Percentiles rank a stretch among this genome's conserved stretches.
These are phyloP conservation scores for Chaetops frenatus DNA, from an alignment of 2,113 vertebrate species.

Conservation along the genomic window DNA sequence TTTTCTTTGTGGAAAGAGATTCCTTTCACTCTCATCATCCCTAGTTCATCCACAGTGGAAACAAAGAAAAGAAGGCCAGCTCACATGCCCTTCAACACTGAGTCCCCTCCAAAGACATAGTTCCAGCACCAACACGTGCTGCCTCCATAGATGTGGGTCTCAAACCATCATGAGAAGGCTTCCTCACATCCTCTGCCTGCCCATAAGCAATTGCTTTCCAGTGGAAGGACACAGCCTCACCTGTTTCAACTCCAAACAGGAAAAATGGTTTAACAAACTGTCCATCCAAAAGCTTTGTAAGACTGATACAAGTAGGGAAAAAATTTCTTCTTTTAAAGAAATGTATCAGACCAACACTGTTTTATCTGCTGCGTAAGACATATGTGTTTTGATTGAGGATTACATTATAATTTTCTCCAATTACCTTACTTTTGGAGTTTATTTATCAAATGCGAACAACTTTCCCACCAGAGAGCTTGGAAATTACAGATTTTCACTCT, in stretches of 20 bases:
- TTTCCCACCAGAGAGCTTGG: slow-evolving; percentile 55
- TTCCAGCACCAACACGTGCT: accelerated
- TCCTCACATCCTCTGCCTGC: neutral
- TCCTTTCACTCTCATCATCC: neutral
- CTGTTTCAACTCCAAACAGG: neutral
- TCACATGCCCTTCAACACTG: neutral
- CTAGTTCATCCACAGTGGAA: neutral
- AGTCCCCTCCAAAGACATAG: neutral
- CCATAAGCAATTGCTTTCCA: accelerated
- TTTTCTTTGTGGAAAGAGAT: neutral
- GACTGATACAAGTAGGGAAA: neutral
- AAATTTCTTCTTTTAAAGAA: neutral
- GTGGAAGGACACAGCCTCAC: neutral
- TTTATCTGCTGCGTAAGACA: neutral
- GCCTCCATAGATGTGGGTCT: accelerated
- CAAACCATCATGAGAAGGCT: neutral
- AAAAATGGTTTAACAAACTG: neutral
- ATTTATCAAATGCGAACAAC: slow-evolving; percentile 21
- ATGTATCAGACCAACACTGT: neutral
- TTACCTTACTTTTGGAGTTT: slow-evolving; percentile 19
- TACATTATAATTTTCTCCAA: slow-evolving; percentile 19
- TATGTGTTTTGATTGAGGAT: neutral
- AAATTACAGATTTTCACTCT: slow-evolving; percentile 52
- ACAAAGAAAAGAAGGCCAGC: neutral
- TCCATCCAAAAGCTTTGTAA: neutral